Evolutionary conservation across 23 tunicate genomes (phyloP).

Genomic region (Ciona savignyi): DNA sequence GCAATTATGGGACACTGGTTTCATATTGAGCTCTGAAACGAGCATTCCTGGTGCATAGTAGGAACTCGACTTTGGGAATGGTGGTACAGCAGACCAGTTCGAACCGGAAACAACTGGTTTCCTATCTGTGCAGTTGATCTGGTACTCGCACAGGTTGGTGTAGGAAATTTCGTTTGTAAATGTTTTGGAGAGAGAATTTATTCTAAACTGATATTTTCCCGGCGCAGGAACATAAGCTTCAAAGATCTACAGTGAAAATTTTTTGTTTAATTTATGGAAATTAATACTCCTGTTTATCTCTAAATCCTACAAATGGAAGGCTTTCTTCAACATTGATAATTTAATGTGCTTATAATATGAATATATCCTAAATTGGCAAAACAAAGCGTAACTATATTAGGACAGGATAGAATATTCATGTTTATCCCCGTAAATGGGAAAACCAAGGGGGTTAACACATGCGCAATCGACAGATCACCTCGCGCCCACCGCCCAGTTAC

Average conservation of each 20-base stretch:
- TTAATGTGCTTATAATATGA: too few species aligned
- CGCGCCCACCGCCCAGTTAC: too few species aligned
- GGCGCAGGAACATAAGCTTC: conserved; percentile 31
- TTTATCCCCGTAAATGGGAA: too few species aligned
- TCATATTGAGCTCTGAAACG: not conserved
- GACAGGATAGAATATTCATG: too few species aligned
- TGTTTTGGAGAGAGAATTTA: conserved; percentile 35
- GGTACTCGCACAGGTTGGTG: conserved; percentile 41
- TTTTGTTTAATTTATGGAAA: too few species aligned
- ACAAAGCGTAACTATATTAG: too few species aligned
- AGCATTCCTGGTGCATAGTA: conserved; percentile 4
- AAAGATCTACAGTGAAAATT: conserved; percentile 22
- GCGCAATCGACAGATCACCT: too few species aligned
- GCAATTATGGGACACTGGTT: conserved; percentile 25
- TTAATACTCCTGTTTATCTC: too few species aligned
- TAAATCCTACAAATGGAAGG: not conserved
- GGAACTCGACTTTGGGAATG: conserved; percentile 40
- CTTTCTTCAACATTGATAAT: not conserved
- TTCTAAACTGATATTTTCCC: conserved; percentile 40
- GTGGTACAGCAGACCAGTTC: conserved; percentile 9
- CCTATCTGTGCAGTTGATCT: conserved; percentile 40
- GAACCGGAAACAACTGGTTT: not conserved
- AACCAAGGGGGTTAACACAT: too few species aligned
- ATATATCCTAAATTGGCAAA: too few species aligned
- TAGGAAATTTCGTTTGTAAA: conserved; percentile 20